Percentiles rank a stretch among this genome's conserved stretches.
Evolutionary conservation across 2,113 vertebrate genomes (phyloP).

Genomic region (Procapra przewalskii): DNA sequence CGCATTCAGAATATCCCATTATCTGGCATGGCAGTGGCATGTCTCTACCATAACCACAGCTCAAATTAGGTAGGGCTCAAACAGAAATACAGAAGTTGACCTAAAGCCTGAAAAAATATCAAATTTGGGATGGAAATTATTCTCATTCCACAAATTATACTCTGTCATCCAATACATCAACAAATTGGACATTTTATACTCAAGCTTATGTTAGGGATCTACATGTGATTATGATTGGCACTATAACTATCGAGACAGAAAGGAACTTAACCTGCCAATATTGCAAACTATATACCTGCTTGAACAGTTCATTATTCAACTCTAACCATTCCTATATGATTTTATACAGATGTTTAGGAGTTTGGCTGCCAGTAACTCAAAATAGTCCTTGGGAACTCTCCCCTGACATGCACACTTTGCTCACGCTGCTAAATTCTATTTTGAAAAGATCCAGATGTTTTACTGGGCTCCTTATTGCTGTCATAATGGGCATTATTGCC

Average conservation of each 20-base stretch:
- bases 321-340: neutral
- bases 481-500: neutral
- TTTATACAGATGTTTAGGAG: neutral
- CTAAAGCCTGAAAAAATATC: neutral
- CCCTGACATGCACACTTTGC: neutral
- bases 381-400: neutral
- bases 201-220: neutral
- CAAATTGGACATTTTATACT: neutral
- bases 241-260: neutral
- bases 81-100: neutral
- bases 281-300: neutral
- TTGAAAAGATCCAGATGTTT: neutral
- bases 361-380: neutral
- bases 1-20: neutral
- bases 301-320: neutral
- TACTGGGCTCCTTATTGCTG: neutral
- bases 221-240: neutral
- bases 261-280: neutral
- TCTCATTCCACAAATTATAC: neutral
- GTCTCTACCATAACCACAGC: neutral
- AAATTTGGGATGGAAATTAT: neutral
- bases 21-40: neutral
- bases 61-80: neutral
- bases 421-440: neutral
- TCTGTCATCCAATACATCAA: neutral